A percentile compares a stretch with the other conserved stretches of the same genome.
Conservation (phyloP, 2,797 vertebrate species). For the Halcyon chelicuti region DNA sequence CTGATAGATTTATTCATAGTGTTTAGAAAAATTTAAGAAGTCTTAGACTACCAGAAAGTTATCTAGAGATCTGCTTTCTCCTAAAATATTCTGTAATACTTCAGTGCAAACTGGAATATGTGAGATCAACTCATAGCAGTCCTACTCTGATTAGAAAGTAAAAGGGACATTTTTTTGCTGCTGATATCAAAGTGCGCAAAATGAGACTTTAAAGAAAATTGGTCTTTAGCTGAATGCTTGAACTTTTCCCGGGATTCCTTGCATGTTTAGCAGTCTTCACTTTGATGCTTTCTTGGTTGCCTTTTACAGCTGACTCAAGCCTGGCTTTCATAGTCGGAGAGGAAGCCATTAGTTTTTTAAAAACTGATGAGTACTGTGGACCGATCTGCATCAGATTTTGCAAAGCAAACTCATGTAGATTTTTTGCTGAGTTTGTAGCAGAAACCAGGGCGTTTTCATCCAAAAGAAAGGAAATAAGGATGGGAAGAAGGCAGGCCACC, state of each 20-base stretch:
- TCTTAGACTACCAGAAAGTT: background rate
- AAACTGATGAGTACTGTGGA: slow-evolving; percentile 85
- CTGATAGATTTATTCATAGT: background rate
- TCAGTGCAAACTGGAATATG: slow-evolving; percentile 38
- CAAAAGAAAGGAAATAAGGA: slow-evolving; percentile 92
- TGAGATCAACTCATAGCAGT: background rate
- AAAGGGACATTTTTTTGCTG: slow-evolving; percentile 1
- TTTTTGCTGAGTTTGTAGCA: slow-evolving; percentile 79
- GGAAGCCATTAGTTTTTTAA: slow-evolving; percentile 87
- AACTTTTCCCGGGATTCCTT: slow-evolving; percentile 79
- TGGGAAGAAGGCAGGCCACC: slow-evolving; percentile 85
- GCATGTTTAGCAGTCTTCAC: slow-evolving; percentile 77
- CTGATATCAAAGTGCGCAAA: slow-evolving; percentile 44
- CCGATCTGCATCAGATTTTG: slow-evolving; percentile 90
- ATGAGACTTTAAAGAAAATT: slow-evolving; percentile 77
- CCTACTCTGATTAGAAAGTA: background rate
- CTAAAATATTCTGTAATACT: background rate
- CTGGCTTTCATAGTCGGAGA: slow-evolving; percentile 89
- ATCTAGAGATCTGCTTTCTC: background rate
- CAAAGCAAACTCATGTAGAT: slow-evolving; percentile 89
- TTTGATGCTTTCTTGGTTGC: slow-evolving; percentile 88
- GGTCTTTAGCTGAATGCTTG: slow-evolving; percentile 93
- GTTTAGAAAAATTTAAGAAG: background rate
- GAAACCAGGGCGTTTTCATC: slow-evolving; percentile 90
- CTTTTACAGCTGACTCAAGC: slow-evolving; percentile 89